A percentile compares a stretch with the other conserved stretches of the same genome.
These are phyloP conservation scores for Gymnocheta viridis DNA, from an alignment of 2,888 invertebrate species.

Conservation along the genomic window DNA sequence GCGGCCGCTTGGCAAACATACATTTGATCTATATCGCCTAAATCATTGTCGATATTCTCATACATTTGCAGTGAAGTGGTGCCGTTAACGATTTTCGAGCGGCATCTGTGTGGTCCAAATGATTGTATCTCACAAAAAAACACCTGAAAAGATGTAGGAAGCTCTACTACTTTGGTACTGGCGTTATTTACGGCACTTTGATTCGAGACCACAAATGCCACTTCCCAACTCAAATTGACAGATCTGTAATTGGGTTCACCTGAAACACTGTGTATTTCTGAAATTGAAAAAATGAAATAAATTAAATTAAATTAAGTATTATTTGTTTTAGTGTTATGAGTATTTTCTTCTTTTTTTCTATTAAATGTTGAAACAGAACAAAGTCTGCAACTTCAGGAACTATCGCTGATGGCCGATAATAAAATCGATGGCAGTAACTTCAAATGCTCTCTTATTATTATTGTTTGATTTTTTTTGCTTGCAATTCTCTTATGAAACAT, in stretches of 20 bases:
- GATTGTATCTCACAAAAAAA: slow-evolving; percentile 91
- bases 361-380: not conserved
- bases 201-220: slow-evolving; percentile 77
- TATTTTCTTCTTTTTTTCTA: not conserved
- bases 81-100: slow-evolving; percentile 83
- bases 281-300: slow-evolving; percentile 45
- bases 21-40: slow-evolving; percentile 69
- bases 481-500: too few species aligned
- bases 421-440: too few species aligned
- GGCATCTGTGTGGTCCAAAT: slow-evolving; percentile 90
- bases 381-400: too few species aligned
- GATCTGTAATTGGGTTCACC: slow-evolving; percentile 82
- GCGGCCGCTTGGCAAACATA: slow-evolving; percentile 2
- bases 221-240: slow-evolving; percentile 82
- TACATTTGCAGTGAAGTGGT: slow-evolving; percentile 70
- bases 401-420: too few species aligned
- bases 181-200: slow-evolving; percentile 74
- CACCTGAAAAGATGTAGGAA: slow-evolving; percentile 86
- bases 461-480: too few species aligned
- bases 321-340: too few species aligned
- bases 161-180: slow-evolving; percentile 78
- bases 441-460: too few species aligned
- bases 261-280: slow-evolving; percentile 81
- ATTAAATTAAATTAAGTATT: too few species aligned
- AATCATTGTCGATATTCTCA: slow-evolving; percentile 73